phyloP scores from a whole-genome alignment of 53 echinoderm and acorn worm species.

The Crossaster papposus region DNA sequence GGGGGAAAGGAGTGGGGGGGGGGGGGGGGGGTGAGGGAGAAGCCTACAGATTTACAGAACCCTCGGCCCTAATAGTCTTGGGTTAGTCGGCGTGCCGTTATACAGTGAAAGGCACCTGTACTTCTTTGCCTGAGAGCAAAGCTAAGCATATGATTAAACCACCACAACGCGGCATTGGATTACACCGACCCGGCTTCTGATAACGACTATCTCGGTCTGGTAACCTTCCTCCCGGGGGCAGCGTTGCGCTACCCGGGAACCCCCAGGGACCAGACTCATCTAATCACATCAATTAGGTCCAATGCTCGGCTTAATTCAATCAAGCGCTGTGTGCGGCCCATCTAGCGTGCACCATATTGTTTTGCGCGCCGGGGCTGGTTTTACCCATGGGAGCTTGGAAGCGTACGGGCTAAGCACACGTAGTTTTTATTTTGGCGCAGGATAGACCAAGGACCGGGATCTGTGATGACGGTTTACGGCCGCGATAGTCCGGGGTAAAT shows the following conservation, averaged over 20 bases:
- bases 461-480: background rate
- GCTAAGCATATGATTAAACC: slow-evolving; percentile 55
- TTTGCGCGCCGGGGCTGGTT: slow-evolving; percentile 56
- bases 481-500: slow-evolving; percentile 27
- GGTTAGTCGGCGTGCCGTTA: slow-evolving; percentile 1
- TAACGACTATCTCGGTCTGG: slow-evolving; percentile 65
- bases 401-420: background rate
- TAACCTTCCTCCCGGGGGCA: slow-evolving; percentile 68
- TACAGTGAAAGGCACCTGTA: slow-evolving; percentile 30
- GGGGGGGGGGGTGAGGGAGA: background rate
- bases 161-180: slow-evolving; percentile 47
- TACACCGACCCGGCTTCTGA: slow-evolving; percentile 46
- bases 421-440: background rate
- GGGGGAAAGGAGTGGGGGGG: no score
- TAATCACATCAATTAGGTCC: slow-evolving; percentile 99
- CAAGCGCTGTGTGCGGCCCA: slow-evolving; percentile 67
- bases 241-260: slow-evolving; percentile 44
- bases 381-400: slow-evolving; percentile 17
- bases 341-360: slow-evolving; percentile 89
- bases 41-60: background rate
- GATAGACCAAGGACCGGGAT: background rate
- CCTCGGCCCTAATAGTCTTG: background rate
- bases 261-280: slow-evolving; percentile 67
- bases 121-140: background rate
- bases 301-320: slow-evolving; percentile 96